phyloP scores from a whole-genome alignment of 1,140 invertebrate genomes.

The Mesaphorura yosii region DNA sequence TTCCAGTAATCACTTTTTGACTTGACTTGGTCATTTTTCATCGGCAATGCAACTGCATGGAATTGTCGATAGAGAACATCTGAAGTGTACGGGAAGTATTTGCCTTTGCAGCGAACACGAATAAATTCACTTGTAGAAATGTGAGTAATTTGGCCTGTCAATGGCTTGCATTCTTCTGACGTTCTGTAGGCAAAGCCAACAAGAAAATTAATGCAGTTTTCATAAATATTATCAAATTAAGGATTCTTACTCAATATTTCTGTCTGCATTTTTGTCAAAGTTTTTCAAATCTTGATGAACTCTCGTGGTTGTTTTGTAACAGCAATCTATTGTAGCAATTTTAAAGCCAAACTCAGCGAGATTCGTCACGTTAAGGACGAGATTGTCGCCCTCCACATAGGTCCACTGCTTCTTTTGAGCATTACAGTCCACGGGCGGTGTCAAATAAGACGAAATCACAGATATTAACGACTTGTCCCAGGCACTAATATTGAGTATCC shows the following conservation, averaged over 20 bases:
- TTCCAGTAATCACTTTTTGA: conserved; percentile 23
- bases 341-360: conserved; percentile 15
- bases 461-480: conserved; percentile 21
- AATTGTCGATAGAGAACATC: conserved; percentile 24
- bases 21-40: conserved; percentile 2
- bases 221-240: neutral
- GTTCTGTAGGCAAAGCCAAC: neutral
- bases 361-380: conserved; percentile 17
- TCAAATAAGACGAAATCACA: conserved; percentile 6
- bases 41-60: conserved; percentile 20
- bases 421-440: neutral
- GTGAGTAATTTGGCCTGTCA: conserved; percentile 1
- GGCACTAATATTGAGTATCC: conserved; percentile 22
- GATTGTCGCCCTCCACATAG: conserved; percentile 15
- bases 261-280: conserved; percentile 21
- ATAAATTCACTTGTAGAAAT: conserved; percentile 15
- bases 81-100: conserved; percentile 15
- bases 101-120: conserved; percentile 19
- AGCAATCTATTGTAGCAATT: conserved; percentile 17
- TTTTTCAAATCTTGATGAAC: conserved; percentile 12
- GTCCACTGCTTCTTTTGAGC: conserved; percentile 13
- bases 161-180: conserved; percentile 3
- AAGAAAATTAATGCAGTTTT: neutral
- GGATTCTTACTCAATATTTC: conserved; percentile 9
- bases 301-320: conserved; percentile 17